Evolutionary conservation across 2,888 invertebrate genomes (phyloP), one percentile per base, ranked within the genome.

Genomic region (Drymonia ruficornis): DNA sequence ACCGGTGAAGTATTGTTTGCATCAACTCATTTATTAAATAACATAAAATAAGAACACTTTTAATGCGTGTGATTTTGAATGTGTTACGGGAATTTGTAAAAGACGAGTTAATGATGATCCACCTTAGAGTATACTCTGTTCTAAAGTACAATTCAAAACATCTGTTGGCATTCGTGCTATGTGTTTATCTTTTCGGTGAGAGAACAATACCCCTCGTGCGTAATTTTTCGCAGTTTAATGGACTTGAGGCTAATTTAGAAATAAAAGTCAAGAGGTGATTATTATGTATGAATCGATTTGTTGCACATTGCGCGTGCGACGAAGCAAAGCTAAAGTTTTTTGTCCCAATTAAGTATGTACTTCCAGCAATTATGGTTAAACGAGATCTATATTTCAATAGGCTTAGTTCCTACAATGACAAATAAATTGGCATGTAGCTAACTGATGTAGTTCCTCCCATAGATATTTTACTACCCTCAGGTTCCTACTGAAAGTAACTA

Each of bases 181-280:
- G 54, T 82, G 82, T 82, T 82, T 86, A 78, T 78, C 76, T 78
- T 84, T 78, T 71, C 67, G 61, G 61, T 64, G 40, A 43, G 72
- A 81, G 84, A 84, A 83, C 86, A 84, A 86, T 85, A 82, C 79
- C 52, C 55, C 52, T 63, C 55, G 64, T 59, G 69, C 72, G 71
- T 78, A 75, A 76, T 74, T 78, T 75, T 80, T 75, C 61, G 73
- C 71, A 63, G 67, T 70, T 69, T 71, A 71, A 74, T 80, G 68
- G 70, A 64, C 59, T 74, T 57, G 44, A 61, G 31, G 64, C 56
- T 60, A 69, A 72, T 77, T 74, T 67, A 77, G 71, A 80, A 81
- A 82, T 74, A 78, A 81, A 77, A 76, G 72, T 74, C 59, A 63
- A 56, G 45, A 52, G 48, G 52, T 56, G 52, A 56, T 50, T 65